phyloP scores from a whole-genome alignment of 2,113 vertebrate species.

The Agelaius tricolor region DNA sequence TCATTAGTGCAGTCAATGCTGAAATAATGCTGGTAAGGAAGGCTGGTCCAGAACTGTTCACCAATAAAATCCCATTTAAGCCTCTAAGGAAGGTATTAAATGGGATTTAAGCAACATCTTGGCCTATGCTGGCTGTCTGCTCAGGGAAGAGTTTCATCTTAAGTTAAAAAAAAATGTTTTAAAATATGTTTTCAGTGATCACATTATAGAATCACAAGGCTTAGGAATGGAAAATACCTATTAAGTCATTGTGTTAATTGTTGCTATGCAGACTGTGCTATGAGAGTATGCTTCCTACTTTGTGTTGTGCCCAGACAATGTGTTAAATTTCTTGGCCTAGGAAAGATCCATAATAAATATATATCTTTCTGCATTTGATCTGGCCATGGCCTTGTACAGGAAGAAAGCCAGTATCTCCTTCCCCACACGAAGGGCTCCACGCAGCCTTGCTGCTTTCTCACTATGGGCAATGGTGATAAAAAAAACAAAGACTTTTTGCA shows the following conservation, averaged over 20 bases:
- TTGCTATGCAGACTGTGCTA: not conserved
- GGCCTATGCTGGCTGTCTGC: not conserved
- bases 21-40: not conserved
- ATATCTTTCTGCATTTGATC: not conserved
- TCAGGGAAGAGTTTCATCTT: not conserved
- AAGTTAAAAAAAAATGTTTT: not conserved
- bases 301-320: not conserved
- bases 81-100: conserved; percentile 27
- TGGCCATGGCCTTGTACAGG: not conserved
- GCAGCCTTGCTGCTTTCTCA: not conserved
- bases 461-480: not conserved
- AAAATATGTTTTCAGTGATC: conserved; percentile 2
- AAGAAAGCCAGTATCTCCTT: not conserved
- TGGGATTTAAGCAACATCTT: conserved; percentile 30
- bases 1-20: not conserved
- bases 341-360: not conserved
- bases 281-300: not conserved
- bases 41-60: not conserved
- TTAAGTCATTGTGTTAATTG: not conserved
- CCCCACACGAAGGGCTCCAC: accelerated
- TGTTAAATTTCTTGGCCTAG: not conserved
- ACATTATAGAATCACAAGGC: not conserved
- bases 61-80: conserved; percentile 35
- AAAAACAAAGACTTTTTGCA: not conserved
- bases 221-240: not conserved